Evolutionary conservation across 1,140 invertebrate species (phyloP).

Genomic region (Leucophenga varia): DNA sequence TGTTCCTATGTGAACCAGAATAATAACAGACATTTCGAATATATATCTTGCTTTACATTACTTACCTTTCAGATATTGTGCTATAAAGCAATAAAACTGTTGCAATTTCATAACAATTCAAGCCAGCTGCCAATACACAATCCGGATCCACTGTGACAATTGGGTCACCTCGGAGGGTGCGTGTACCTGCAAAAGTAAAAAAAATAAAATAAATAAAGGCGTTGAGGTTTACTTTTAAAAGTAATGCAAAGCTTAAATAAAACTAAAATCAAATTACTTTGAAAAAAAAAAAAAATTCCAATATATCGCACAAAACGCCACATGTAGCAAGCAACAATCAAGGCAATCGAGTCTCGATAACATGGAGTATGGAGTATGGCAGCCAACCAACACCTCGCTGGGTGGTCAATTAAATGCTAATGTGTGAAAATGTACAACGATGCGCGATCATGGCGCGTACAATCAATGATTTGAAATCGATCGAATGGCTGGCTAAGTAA

Average conservation of each 20-base stretch:
- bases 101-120: constrained; percentile 62
- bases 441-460: no score
- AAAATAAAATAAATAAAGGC: not conserved
- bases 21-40: no score
- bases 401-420: constrained; percentile 34
- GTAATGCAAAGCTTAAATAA: not conserved
- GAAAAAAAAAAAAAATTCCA: not conserved
- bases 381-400: constrained; percentile 23
- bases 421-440: constrained; percentile 36
- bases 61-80: constrained; percentile 61
- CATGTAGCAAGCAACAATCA: not conserved
- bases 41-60: constrained; percentile 10
- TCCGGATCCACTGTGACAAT: constrained; percentile 61
- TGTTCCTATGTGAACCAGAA: no score
- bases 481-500: no score
- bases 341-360: not conserved
- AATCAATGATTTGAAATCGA: no score
- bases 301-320: no score
- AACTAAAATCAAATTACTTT: not conserved
- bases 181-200: constrained; percentile 39
- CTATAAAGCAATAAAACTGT: constrained; percentile 62
- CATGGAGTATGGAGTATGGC: constrained; percentile 20
- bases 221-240: no score
- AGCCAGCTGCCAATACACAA: constrained; percentile 57
- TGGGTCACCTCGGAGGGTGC: constrained; percentile 58